These are phyloP conservation scores for Laothoe populi DNA, from an alignment of 2,888 invertebrate genomes.

Conservation along the genomic window DNA sequence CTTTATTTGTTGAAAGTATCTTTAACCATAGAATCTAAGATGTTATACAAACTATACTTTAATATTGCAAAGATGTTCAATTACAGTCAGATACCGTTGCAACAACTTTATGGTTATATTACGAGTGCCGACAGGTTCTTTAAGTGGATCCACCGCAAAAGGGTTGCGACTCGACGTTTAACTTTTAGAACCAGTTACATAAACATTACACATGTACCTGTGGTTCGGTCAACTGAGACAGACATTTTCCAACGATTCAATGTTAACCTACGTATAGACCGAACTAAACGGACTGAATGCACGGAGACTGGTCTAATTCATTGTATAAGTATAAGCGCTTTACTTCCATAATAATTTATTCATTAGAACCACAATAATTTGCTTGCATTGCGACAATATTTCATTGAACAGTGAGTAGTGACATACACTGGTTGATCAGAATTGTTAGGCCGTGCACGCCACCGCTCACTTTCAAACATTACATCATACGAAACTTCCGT, in stretches of 20 bases:
- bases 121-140: conserved; percentile 18
- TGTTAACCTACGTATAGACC: too few species aligned
- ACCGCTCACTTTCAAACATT: conserved; percentile 65
- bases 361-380: neutral
- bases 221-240: too few species aligned
- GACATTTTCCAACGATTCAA: too few species aligned
- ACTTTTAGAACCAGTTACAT: conserved; percentile 55
- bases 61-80: neutral
- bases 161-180: conserved; percentile 39
- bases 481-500: conserved; percentile 57
- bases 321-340: too few species aligned
- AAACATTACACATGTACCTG: conserved; percentile 38
- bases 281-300: too few species aligned
- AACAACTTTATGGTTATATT: neutral
- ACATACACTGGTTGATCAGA: conserved; percentile 32
- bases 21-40: too few species aligned
- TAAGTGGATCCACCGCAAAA: conserved; percentile 28
- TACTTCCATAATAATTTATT: neutral
- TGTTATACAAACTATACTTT: too few species aligned
- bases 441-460: conserved; percentile 44
- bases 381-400: neutral
- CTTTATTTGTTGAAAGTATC: too few species aligned
- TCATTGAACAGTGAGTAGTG: conserved; percentile 18
- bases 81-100: conserved; percentile 1
- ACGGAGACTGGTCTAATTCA: too few species aligned